These are phyloP conservation scores for Probaryconus sp. DNA, from an alignment of 1,140 invertebrate species.

Conservation along the genomic window DNA sequence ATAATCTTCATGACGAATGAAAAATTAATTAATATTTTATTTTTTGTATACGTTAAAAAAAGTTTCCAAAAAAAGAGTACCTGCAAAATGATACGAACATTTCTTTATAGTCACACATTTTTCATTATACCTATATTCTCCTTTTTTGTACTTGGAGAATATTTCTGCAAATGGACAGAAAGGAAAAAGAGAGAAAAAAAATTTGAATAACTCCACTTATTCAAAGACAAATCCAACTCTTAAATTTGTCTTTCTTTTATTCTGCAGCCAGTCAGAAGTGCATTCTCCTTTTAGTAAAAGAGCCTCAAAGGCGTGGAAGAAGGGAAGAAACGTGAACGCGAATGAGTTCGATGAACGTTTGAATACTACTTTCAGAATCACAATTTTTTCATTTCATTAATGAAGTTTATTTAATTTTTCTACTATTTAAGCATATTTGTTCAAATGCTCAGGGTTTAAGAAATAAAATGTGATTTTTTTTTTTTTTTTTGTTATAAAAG, in stretches of 20 bases:
- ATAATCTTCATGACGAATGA: no score
- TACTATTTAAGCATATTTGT: constrained; percentile 36
- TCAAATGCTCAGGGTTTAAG: constrained; percentile 19
- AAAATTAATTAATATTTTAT: constrained; percentile 57
- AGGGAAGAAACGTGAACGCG: constrained; percentile 46
- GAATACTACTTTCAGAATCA: constrained; percentile 56
- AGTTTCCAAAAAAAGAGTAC: constrained; percentile 34
- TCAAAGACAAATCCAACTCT: constrained; percentile 64
- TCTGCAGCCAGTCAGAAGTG: constrained; percentile 62
- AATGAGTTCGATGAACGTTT: constrained; percentile 62
- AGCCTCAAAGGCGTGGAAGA: constrained; percentile 53
- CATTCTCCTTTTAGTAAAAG: constrained; percentile 62
- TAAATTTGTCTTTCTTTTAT: constrained; percentile 65
- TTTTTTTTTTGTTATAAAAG: no score
- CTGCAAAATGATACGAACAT: constrained; percentile 31
- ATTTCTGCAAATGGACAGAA: constrained; percentile 42
- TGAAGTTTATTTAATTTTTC: constrained; percentile 46
- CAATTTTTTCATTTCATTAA: constrained; percentile 60
- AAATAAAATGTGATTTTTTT: no score
- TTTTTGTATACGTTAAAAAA: no score
- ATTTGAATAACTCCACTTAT: constrained; percentile 63
- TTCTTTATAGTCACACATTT: constrained; percentile 49
- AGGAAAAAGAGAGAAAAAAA: constrained; percentile 35
- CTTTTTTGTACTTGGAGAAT: constrained; percentile 58
- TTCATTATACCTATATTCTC: constrained; percentile 58